Evolutionary conservation across 1,140 invertebrate genomes (phyloP).

Genomic region (Caenorhabditis latens): DNA sequence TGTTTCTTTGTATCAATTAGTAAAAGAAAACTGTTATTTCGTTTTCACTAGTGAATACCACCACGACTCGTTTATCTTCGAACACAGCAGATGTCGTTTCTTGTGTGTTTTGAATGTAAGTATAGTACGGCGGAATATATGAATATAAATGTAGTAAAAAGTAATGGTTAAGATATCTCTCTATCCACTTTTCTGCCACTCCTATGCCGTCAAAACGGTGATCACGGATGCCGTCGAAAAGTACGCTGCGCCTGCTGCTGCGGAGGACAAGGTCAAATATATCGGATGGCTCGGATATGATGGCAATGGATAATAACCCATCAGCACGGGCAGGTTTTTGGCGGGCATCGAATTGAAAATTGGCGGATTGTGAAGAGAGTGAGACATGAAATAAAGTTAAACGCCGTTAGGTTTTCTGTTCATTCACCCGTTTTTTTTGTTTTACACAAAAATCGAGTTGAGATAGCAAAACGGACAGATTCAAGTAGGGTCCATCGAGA

Average conservation of each 20-base stretch:
- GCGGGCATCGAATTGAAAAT: background rate
- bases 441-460: background rate
- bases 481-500: conserved; percentile 8
- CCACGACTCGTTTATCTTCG: conserved; percentile 12
- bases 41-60: background rate
- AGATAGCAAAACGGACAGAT: background rate
- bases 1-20: background rate
- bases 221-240: conserved; percentile 25
- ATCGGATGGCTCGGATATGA: conserved; percentile 52
- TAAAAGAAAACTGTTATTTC: background rate
- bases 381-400: conserved; percentile 5
- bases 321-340: conserved; percentile 11
- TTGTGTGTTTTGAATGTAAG: conserved; percentile 20
- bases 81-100: conserved; percentile 3
- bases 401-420: conserved; percentile 2
- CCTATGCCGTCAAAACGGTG: conserved; percentile 16
- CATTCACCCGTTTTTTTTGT: conserved; percentile 4
- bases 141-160: background rate
- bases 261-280: conserved; percentile 33
- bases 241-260: background rate
- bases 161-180: conserved; percentile 48
- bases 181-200: background rate
- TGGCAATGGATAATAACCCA: conserved; percentile 45
- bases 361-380: conserved; percentile 9
- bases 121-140: conserved; percentile 11